phyloP scores from a whole-genome alignment of 2,797 vertebrate genomes.

The Galagoides demidoff region DNA sequence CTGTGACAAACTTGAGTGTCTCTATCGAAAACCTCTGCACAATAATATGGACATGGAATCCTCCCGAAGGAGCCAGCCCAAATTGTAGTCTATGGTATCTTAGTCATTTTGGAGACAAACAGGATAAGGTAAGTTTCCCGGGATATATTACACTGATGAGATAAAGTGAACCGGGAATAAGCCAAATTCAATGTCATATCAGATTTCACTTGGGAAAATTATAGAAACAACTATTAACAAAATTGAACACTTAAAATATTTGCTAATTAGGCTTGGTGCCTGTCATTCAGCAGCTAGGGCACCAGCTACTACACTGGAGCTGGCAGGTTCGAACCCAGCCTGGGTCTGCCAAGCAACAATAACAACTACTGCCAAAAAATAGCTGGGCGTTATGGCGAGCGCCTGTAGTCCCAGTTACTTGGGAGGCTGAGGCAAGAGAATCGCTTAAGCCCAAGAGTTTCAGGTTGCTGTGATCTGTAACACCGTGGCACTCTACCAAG shows the following conservation, averaged over 20 bases:
- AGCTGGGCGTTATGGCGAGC: too few relatives aligned
- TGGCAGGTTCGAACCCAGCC: too few relatives aligned
- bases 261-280: background rate
- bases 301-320: too few relatives aligned
- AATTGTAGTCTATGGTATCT: slow-evolving; percentile 83
- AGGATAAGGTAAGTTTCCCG: slow-evolving; percentile 77
- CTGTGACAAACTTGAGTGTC: slow-evolving; percentile 84
- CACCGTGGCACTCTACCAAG: too few relatives aligned
- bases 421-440: too few relatives aligned
- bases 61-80: slow-evolving; percentile 78
- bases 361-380: too few relatives aligned
- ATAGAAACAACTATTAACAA: slow-evolving; percentile 9
- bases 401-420: too few relatives aligned
- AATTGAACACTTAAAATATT: slow-evolving; percentile 51
- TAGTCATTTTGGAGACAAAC: slow-evolving; percentile 78
- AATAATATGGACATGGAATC: slow-evolving; percentile 85
- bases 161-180: slow-evolving; percentile 36
- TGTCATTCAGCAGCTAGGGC: too few relatives aligned
- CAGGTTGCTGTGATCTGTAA: too few relatives aligned
- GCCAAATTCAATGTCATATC: slow-evolving; percentile 45
- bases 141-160: background rate
- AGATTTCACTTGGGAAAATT: slow-evolving; percentile 38
- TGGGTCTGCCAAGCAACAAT: too few relatives aligned
- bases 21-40: slow-evolving; percentile 85
- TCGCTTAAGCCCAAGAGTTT: too few relatives aligned